Conservation (phyloP, 2,113 vertebrate genomes). For the Chamaetylas fuelleborni region DNA sequence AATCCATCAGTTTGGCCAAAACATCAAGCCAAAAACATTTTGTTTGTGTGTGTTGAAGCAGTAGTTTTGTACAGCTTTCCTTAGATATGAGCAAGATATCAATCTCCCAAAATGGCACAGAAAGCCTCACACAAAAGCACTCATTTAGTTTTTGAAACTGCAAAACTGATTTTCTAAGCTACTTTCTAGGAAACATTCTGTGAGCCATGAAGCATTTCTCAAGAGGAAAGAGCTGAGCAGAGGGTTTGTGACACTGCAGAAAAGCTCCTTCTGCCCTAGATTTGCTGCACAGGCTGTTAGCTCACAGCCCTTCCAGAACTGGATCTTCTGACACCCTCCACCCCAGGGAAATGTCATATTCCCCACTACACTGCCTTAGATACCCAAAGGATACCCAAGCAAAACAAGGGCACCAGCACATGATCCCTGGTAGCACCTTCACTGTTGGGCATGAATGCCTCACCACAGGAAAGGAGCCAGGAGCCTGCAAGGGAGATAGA, state of each 20-base stretch:
- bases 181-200: neutral
- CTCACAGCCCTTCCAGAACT: neutral
- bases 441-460: accelerated
- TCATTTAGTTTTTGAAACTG: neutral
- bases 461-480: neutral
- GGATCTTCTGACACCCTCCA: neutral
- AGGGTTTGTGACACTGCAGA: neutral
- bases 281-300: neutral
- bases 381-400: neutral
- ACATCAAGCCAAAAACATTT: neutral
- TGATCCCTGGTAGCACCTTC: neutral
- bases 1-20: neutral
- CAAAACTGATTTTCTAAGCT: neutral
- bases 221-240: neutral
- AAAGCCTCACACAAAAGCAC: neutral
- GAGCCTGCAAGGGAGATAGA: neutral
- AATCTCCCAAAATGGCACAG: neutral
- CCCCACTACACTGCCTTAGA: neutral
- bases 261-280: neutral
- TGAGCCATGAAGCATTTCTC: neutral
- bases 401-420: neutral
- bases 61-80: neutral
- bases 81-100: neutral
- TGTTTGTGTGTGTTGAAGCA: neutral
- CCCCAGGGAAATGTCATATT: neutral